These are phyloP conservation scores for Ictidomys tridecemlineatus DNA, from an alignment of 2,113 vertebrate genomes.

Conservation along the genomic window DNA sequence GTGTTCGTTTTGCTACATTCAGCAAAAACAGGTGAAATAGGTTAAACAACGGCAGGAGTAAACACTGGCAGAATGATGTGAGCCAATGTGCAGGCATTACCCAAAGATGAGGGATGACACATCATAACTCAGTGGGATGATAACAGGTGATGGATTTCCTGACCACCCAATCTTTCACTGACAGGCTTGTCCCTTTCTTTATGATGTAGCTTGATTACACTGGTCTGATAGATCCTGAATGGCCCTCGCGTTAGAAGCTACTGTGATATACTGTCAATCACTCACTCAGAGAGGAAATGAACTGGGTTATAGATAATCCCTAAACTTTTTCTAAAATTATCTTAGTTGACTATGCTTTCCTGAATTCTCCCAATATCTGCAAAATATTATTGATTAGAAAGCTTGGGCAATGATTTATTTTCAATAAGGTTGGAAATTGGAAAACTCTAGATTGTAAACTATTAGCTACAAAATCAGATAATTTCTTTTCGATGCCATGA, in stretches of 20 bases:
- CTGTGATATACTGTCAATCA: not conserved
- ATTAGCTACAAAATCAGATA: not conserved
- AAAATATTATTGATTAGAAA: not conserved
- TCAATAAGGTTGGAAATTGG: not conserved
- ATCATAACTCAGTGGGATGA: slow-evolving; percentile 80
- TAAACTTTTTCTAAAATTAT: not conserved
- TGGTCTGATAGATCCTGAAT: slow-evolving; percentile 31
- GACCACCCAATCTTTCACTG: slow-evolving; percentile 80
- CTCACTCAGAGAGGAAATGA: not conserved
- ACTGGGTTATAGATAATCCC: not conserved
- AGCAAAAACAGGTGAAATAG: slow-evolving; percentile 74
- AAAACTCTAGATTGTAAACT: not conserved
- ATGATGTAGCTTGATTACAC: slow-evolving; percentile 67
- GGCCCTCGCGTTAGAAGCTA: slow-evolving; percentile 59
- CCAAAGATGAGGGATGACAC: slow-evolving; percentile 81
- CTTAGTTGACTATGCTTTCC: not conserved
- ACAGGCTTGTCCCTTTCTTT: slow-evolving; percentile 74
- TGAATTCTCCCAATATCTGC: not conserved
- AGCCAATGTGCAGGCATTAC: slow-evolving; percentile 75
- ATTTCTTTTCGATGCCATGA: not conserved
- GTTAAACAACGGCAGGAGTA: slow-evolving; percentile 66
- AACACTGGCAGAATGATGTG: slow-evolving; percentile 76
- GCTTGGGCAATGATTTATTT: not conserved
- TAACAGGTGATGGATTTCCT: slow-evolving; percentile 85
- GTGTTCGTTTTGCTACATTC: slow-evolving; percentile 68